A percentile compares a stretch with the other conserved stretches of the same genome.
Evolutionary conservation across 2,113 vertebrate genomes (phyloP).

Genomic region (Mormyrus lacerda): DNA sequence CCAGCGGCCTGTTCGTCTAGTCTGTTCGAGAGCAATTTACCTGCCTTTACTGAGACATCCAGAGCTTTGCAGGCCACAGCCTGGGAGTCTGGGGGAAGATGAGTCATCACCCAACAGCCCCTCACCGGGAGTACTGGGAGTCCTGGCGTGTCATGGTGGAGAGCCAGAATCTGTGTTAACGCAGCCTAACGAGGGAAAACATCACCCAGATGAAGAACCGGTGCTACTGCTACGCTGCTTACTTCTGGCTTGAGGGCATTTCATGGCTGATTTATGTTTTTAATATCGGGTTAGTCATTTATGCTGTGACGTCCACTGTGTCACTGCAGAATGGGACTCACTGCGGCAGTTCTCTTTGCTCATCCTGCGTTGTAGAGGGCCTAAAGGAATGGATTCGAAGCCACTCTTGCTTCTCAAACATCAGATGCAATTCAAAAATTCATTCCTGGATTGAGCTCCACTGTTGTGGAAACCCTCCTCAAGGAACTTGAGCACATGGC

Average conservation of each 20-base stretch:
- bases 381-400: background rate
- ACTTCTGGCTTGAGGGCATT: background rate
- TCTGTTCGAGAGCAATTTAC: slow-evolving; percentile 37
- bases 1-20: slow-evolving; percentile 24
- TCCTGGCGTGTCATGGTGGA: background rate
- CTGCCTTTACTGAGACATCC: slow-evolving; percentile 28
- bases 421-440: background rate
- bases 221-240: background rate
- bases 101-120: background rate
- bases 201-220: background rate
- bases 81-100: background rate
- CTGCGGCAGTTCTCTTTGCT: background rate
- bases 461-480: background rate
- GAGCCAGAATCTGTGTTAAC: background rate
- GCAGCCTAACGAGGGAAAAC: background rate
- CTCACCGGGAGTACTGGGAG: background rate
- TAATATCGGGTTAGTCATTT: background rate
- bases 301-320: background rate
- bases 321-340: background rate
- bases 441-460: background rate
- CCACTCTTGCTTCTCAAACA: background rate
- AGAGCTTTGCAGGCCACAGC: background rate
- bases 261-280: background rate
- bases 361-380: background rate
- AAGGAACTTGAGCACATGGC: background rate